These are phyloP conservation scores for Pelmatolapia mariae DNA, from an alignment of 2,113 vertebrate genomes.

Conservation along the genomic window DNA sequence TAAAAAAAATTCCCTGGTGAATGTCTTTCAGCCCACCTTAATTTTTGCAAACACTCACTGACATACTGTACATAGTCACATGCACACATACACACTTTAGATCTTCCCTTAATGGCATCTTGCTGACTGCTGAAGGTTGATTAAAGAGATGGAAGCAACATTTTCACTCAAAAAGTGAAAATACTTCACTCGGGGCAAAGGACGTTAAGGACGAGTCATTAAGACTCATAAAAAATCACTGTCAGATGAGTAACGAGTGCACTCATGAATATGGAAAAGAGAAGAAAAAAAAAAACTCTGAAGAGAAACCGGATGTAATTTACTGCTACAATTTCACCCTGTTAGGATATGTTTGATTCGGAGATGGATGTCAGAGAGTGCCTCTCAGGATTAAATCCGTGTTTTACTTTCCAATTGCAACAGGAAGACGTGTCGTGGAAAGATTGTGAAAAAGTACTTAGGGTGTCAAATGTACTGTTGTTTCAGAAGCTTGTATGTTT, in stretches of 20 bases:
- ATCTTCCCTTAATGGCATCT: background rate
- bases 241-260: slow-evolving; percentile 20
- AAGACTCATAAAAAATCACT: slow-evolving; percentile 35
- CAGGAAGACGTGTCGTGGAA: background rate
- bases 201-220: slow-evolving; percentile 32
- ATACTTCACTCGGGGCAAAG: slow-evolving; percentile 33
- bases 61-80: background rate
- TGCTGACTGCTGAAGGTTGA: slow-evolving; percentile 38
- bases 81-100: background rate
- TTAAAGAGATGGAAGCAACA: slow-evolving; percentile 37
- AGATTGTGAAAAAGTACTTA: background rate
- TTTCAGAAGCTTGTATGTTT: background rate
- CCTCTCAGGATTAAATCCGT: slow-evolving; percentile 35
- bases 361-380: slow-evolving; percentile 37
- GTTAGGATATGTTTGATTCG: slow-evolving; percentile 47
- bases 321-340: slow-evolving; percentile 33
- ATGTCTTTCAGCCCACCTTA: slow-evolving; percentile 34
- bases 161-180: slow-evolving; percentile 30
- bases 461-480: background rate
- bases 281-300: background rate
- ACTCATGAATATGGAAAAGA: slow-evolving; percentile 22
- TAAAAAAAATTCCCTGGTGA: slow-evolving; percentile 27
- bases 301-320: slow-evolving; percentile 33
- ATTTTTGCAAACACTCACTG: slow-evolving; percentile 9
- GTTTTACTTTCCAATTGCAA: slow-evolving; percentile 19